Conservation (phyloP, 2,797 vertebrate genomes). For the Pipistrellus pygmaeus region DNA sequence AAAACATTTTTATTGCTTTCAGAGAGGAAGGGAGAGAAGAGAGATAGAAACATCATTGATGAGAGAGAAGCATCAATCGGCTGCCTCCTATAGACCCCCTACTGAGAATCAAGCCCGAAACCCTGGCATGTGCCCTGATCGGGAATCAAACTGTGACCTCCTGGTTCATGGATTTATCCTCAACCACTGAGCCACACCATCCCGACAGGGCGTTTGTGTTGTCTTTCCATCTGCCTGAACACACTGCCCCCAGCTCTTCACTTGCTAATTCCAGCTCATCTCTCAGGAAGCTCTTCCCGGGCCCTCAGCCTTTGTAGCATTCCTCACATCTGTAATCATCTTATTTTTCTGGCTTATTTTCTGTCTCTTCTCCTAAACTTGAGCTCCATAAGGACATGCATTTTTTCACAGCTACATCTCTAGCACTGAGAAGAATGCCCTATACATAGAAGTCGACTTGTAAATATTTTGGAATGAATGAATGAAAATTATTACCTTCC, state of each 20-base stretch:
- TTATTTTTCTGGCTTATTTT: neutral
- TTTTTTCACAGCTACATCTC: neutral
- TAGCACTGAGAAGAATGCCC: neutral
- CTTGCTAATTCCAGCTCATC: neutral
- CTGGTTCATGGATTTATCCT: too few species aligned
- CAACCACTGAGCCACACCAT: too few species aligned
- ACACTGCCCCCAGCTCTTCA: neutral
- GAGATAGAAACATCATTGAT: too few species aligned
- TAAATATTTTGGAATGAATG: conserved; percentile 8
- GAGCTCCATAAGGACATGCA: neutral
- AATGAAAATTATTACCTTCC: neutral
- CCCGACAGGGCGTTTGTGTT: neutral
- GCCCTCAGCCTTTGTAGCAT: neutral
- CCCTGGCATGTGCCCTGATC: too few species aligned
- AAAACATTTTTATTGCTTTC: too few species aligned
- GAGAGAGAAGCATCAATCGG: too few species aligned
- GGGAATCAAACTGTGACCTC: too few species aligned
- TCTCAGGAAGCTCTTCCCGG: neutral
- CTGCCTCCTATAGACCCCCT: too few species aligned
- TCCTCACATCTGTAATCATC: neutral
- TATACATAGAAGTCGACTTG: neutral
- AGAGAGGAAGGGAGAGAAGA: too few species aligned
- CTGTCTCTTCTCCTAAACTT: neutral
- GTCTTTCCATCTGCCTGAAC: neutral
- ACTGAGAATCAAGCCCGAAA: too few species aligned